Percentiles rank a stretch among this genome's conserved stretches.
Evolutionary conservation across 1,140 invertebrate genomes (phyloP).

Genomic region (Dufourea novaeangliae): DNA sequence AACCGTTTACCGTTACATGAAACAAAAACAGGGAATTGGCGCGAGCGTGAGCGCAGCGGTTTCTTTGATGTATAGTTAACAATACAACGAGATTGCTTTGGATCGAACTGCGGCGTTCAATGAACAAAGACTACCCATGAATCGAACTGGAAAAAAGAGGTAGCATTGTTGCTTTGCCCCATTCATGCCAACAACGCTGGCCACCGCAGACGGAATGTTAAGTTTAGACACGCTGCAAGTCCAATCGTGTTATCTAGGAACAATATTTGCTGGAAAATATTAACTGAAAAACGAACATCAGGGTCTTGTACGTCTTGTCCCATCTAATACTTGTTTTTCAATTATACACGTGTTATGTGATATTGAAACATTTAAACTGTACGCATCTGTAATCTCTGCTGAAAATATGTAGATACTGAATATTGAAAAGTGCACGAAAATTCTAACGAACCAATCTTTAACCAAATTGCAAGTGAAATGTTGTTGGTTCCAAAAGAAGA

Average conservation of each 20-base stretch:
- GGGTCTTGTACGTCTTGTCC: neutral
- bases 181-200: constrained; percentile 40
- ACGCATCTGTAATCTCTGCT: too few relatives aligned
- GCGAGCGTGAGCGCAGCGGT: constrained; percentile 23
- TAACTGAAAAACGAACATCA: constrained; percentile 3
- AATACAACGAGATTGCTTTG: constrained; percentile 43
- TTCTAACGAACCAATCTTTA: too few relatives aligned
- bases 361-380: too few relatives aligned
- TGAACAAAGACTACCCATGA: constrained; percentile 43
- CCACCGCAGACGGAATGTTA: constrained; percentile 11
- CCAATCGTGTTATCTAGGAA: neutral
- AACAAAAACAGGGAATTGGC: neutral
- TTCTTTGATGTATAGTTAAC: constrained; percentile 41
- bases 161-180: constrained; percentile 32
- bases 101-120: constrained; percentile 20
- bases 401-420: too few relatives aligned
- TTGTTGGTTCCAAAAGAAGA: too few relatives aligned
- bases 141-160: constrained; percentile 43
- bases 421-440: too few relatives aligned
- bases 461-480: too few relatives aligned
- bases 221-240: neutral
- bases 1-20: neutral
- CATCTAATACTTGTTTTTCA: too few relatives aligned
- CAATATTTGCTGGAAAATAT: constrained; percentile 12
- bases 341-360: too few relatives aligned